Conservation (phyloP, 35 echinoderm and acorn worm species). For the Apostichopus californicus region DNA sequence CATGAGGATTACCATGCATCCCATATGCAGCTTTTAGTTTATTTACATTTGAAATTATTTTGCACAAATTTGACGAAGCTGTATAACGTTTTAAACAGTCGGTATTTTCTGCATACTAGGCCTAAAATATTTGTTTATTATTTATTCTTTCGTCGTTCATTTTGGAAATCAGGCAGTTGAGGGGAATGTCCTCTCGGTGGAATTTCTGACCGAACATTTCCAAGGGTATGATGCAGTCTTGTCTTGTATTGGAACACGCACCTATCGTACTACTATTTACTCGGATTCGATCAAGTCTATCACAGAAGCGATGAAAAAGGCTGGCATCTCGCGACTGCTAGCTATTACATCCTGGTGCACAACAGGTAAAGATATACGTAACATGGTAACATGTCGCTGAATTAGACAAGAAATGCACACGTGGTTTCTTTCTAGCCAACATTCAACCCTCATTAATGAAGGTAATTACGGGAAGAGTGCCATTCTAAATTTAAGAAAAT, state of each 20-base stretch:
- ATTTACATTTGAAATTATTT: not conserved
- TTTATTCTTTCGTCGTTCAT: not conserved
- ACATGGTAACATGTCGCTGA: too few relatives aligned
- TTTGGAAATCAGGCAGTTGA: conserved; percentile 57
- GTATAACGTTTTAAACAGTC: too few relatives aligned
- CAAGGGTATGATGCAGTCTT: conserved; percentile 61
- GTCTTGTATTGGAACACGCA: conserved; percentile 43
- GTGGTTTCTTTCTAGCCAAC: too few relatives aligned
- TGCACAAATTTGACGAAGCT: too few relatives aligned
- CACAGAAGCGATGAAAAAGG: conserved; percentile 57
- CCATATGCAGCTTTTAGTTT: not conserved
- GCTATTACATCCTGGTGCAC: conserved; percentile 71
- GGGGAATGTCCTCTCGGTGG: conserved; percentile 55
- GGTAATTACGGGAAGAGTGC: too few relatives aligned
- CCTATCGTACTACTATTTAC: conserved; percentile 54
- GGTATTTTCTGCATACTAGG: not conserved
- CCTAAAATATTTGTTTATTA: not conserved
- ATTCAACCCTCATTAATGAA: too few relatives aligned
- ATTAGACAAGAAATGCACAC: too few relatives aligned
- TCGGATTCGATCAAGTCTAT: conserved; percentile 67
- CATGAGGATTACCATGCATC: too few relatives aligned
- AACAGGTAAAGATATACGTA: conserved; percentile 39
- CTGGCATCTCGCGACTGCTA: conserved; percentile 51
- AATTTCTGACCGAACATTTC: conserved; percentile 42
- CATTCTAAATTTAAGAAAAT: too few relatives aligned